Conservation (phyloP, 2,113 vertebrate species). For the Hippolais icterina region DNA sequence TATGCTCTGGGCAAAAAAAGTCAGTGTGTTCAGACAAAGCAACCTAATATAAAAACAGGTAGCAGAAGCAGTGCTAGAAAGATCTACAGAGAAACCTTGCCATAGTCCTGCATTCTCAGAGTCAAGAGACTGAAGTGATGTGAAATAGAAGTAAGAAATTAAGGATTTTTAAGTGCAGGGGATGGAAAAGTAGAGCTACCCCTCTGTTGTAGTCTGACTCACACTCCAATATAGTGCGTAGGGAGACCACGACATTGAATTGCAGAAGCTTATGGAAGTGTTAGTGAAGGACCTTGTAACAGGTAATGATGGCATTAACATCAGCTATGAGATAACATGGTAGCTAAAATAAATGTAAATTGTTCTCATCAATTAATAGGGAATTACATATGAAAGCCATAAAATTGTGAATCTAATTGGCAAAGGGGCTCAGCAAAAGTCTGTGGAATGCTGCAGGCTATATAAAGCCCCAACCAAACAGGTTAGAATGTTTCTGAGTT, state of each 20-base stretch:
- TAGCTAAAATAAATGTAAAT: neutral
- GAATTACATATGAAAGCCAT: neutral
- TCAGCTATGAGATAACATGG: neutral
- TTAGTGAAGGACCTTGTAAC: neutral
- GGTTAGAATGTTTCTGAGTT: neutral
- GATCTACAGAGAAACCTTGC: neutral
- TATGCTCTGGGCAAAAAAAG: neutral
- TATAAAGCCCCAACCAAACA: neutral
- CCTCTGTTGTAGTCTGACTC: neutral
- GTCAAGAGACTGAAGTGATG: neutral
- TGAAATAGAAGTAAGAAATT: neutral
- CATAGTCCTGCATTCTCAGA: neutral
- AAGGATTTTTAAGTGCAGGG: neutral
- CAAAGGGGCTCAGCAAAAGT: neutral
- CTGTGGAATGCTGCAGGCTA: neutral
- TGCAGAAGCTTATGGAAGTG: neutral
- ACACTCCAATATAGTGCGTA: neutral
- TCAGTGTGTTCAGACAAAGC: neutral
- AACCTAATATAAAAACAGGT: neutral
- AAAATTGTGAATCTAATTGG: neutral
- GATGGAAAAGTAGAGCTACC: neutral
- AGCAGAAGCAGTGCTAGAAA: neutral
- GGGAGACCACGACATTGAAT: rapidly evolving
- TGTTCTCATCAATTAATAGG: neutral
- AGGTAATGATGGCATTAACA: neutral